Evolutionary conservation across 2,888 invertebrate genomes (phyloP).

Genomic region (Agrochola lychnidis): DNA sequence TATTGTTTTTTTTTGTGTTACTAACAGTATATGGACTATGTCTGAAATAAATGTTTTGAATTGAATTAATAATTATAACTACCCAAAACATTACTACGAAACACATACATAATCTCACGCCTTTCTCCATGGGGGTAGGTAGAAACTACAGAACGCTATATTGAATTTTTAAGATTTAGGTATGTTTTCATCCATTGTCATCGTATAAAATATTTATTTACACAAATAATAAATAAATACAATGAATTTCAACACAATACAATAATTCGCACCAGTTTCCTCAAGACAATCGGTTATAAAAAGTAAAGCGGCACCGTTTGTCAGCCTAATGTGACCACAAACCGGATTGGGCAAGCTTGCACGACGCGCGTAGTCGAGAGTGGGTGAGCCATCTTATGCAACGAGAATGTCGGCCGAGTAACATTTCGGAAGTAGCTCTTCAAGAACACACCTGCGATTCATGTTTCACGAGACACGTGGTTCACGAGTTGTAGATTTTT

Average conservation of each 20-base stretch:
- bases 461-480: slow-evolving; percentile 41
- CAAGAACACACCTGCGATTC: slow-evolving; percentile 49
- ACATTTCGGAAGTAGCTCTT: slow-evolving; percentile 79
- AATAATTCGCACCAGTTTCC: slow-evolving; percentile 6
- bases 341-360: slow-evolving; percentile 61
- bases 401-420: slow-evolving; percentile 76
- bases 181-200: background rate
- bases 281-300: slow-evolving; percentile 33
- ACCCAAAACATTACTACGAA: too few relatives aligned
- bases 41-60: too few relatives aligned
- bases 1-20: too few relatives aligned
- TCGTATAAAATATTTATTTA: background rate
- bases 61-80: too few relatives aligned
- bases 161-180: background rate
- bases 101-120: too few relatives aligned
- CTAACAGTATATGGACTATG: too few relatives aligned
- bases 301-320: slow-evolving; percentile 31
- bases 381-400: slow-evolving; percentile 75
- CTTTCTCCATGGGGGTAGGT: too few relatives aligned
- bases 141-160: too few relatives aligned
- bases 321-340: slow-evolving; percentile 53
- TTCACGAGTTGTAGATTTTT: slow-evolving; percentile 47
- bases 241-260: background rate
- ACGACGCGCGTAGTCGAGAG: slow-evolving; percentile 41
- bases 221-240: background rate